These are phyloP conservation scores for Polyodon spathula DNA, from an alignment of 2,113 vertebrate genomes.

Conservation along the genomic window DNA sequence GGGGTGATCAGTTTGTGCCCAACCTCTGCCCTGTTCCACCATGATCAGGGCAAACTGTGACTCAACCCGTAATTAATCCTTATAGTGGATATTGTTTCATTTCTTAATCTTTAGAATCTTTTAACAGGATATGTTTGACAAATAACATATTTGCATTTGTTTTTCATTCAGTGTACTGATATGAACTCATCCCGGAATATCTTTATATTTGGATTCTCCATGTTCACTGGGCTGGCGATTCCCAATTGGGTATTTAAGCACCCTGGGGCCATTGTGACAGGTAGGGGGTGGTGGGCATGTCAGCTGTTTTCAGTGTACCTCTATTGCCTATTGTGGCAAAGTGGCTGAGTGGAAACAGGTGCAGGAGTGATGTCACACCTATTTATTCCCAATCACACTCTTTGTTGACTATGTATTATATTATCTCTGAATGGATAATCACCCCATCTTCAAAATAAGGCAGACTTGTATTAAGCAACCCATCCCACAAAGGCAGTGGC, in stretches of 20 bases:
- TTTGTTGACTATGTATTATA: neutral
- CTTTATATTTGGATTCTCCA: slow-evolving; percentile 92
- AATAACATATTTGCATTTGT: neutral
- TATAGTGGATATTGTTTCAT: neutral
- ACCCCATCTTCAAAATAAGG: neutral
- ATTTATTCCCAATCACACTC: neutral
- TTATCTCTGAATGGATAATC: neutral
- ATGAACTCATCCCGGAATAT: slow-evolving; percentile 95
- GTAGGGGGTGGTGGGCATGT: slow-evolving; percentile 40
- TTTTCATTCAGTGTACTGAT: slow-evolving; percentile 65
- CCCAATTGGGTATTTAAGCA: slow-evolving; percentile 83
- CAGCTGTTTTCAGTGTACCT: too few relatives aligned
- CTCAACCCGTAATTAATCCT: neutral
- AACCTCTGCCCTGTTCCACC: too few relatives aligned
- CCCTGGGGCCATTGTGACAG: slow-evolving; percentile 60
- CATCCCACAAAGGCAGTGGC: too few relatives aligned
- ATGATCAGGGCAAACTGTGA: too few relatives aligned
- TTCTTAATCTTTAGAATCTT: too few relatives aligned
- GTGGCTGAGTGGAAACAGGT: too few relatives aligned
- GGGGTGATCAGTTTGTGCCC: too few relatives aligned
- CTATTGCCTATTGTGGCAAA: too few relatives aligned
- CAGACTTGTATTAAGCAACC: too few relatives aligned
- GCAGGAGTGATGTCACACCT: too few relatives aligned
- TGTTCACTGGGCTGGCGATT: slow-evolving; percentile 76
- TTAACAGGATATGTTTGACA: too few relatives aligned